Base-by-base conservation (phyloP, 2,888 invertebrate species). In the Lasioglossum villosulum region DNA sequence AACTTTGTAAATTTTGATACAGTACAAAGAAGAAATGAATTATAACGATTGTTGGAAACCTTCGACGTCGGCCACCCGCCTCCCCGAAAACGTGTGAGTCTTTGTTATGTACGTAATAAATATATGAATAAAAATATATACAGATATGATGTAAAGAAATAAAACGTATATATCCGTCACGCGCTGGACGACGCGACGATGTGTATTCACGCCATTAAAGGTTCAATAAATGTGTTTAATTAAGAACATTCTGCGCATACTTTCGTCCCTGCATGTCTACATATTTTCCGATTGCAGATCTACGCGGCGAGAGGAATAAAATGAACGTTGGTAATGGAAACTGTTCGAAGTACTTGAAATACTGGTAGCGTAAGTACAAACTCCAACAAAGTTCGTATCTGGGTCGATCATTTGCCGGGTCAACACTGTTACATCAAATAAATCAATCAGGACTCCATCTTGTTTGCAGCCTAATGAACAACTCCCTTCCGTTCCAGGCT, bases 211-310 rank as follows among this genome's bases (percentile, higher is more conserved):
- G 80, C 70, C 85, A 88, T 80, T 87, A 86, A 86, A 83, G 75
- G 83, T 88, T 91, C 89, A 91, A 92, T 92, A 92, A 93, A 92
- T 92, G 91, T 92, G 91, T 92, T 93, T 92, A 89, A 91, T 90
- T 90, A 93, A 82, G 83, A 88, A 59, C n/a, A 86, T 68, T 73
- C 70, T 45, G 39, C 27, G 16, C 4, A 10, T 73, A 79, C 68
- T 34, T 68, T 68, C 4, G 34, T 3, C 34, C 39, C 59, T 23
- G 34, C 4, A 10, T 23, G 34, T 2, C 3, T 1, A 2, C 23
- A 8, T 19, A 30, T 19, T 12, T 73, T 30, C 0, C 19, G 12
- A 73, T 48, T 73, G 10, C 66, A 66, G 66, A 63, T 63, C 12
- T 8, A 3, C 30, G 66, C 34, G 30, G 1, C 37, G 68, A 12